Base-by-base conservation (phyloP, 2,888 invertebrate species). In the Agrotis ipsilon region DNA sequence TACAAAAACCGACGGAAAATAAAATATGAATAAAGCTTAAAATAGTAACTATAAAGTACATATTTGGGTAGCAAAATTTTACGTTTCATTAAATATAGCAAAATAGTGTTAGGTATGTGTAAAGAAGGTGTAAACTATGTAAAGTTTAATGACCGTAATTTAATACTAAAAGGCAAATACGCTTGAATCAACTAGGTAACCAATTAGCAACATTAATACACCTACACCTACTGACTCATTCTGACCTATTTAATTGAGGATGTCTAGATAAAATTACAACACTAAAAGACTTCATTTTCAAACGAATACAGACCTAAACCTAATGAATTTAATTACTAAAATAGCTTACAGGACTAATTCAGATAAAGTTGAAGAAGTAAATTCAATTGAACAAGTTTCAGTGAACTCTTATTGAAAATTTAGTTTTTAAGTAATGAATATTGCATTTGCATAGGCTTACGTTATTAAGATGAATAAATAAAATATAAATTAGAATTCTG, bases 341-440 rank as follows among this genome's bases (percentile, higher is more conserved):
- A 64, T 52, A 13, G 45, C 55, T 57, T 24, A 27, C 45, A 81
- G 69, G 65, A 59, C 67, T 63, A n/a, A 73, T 52, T 81, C 19
- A 54, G 60, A 81, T 71, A 66, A 68, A 72, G 59, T 80, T 73
- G 55, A 57, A 58, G 27, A 64, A 59, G 68, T 64, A 66, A 81
- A 78, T 74, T 78, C 55, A 68, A 75, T 84, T 79, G 74, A 80
- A 76, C 62, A 73, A 75, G 48, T 75, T 78, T 65, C 21, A 45
- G 4, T 62, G 32, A 60, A 63, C 43, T 21, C 64, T 54, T 64
- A 68, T 78, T 64, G 48, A 27, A 68, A 48, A 72, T 21, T 32
- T 19, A 51, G 3, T 65, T 43, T 54, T 14, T 63, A 24, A 16
- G 14, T 32, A 48, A 24, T 52, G 52, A 61, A 27, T 24, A 45